Base-by-base conservation (phyloP, 2,888 invertebrate genomes). In the Eupithecia abbreviata region DNA sequence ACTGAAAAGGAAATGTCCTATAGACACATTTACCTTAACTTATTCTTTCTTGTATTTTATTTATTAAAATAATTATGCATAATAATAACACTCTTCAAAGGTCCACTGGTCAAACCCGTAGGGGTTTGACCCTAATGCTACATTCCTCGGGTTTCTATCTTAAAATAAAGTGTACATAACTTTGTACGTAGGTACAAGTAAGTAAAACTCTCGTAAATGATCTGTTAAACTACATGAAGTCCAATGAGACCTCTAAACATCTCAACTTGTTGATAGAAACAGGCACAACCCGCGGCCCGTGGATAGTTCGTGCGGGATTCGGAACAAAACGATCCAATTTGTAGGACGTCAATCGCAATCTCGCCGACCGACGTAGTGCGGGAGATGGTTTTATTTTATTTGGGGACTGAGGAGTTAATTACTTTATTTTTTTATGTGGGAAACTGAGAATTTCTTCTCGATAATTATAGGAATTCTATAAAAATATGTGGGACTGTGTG, bases 301-400 rank as follows among this genome's bases (percentile, higher is more conserved):
- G 58, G 72, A 77, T 75, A 73, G 77, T 77, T 75, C 72, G 71
- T 42, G 67, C 65, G 71, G 45, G 71, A 30, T 75, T 71, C 51
- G 41, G 71, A 79, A 80, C 80, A 83, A 81, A 80, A 84, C 81
- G 69, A 77, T 80, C 73, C 80, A 82, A 83, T 85, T 81, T 76
- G 71, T 75, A 51, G 71, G 41, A 74, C 80, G 77, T 83, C 78
- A 82, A 82, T 84, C 80, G 71, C 77, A 81, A 68, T 68, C 68
- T 45, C 15, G 42, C 42, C 10, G 7, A 42, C 47, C 47, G 47
- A 12, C 42, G 66, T 66, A 42, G 66, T 15, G 42, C 66, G 15
- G 41, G 66, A 41, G 66, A 0, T 66, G 42, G 30, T 41, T n/a
- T 58, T 42, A 15, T 13, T 66, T 42, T 42, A 15, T 66, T 65